These are phyloP conservation scores for Ploceus nigricollis DNA, from an alignment of 2,113 vertebrate genomes.

Conservation along the genomic window DNA sequence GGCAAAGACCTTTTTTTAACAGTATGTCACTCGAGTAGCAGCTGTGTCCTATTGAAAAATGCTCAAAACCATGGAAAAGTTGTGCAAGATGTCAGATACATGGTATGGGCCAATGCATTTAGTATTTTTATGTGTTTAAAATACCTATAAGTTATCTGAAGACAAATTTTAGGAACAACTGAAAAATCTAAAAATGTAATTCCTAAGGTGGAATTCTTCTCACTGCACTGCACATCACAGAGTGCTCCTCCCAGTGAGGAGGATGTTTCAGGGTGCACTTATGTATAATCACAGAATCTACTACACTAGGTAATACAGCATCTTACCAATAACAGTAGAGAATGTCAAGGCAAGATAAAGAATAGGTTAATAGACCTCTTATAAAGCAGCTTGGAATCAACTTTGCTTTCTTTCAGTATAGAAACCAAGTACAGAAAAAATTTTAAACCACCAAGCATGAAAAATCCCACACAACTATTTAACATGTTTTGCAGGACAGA, in stretches of 20 bases:
- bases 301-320: not conserved
- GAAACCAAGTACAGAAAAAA: not conserved
- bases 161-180: not conserved
- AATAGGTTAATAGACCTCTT: not conserved
- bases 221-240: no score
- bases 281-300: not conserved
- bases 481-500: not conserved
- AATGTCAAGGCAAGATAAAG: not conserved
- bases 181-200: not conserved
- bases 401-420: not conserved
- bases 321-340: not conserved
- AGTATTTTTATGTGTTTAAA: not conserved
- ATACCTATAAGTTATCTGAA: not conserved
- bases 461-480: not conserved
- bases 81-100: not conserved
- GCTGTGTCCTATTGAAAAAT: not conserved
- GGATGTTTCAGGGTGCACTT: rapidly evolving
- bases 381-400: not conserved
- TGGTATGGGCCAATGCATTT: not conserved
- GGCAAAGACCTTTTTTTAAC: not conserved
- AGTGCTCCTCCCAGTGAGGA: not conserved
- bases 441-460: not conserved
- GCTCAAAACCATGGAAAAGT: not conserved
- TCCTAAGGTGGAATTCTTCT: not conserved
- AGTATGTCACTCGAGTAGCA: not conserved